Conservation (phyloP, 2,113 vertebrate genomes). For the Mastomys coucha region DNA sequence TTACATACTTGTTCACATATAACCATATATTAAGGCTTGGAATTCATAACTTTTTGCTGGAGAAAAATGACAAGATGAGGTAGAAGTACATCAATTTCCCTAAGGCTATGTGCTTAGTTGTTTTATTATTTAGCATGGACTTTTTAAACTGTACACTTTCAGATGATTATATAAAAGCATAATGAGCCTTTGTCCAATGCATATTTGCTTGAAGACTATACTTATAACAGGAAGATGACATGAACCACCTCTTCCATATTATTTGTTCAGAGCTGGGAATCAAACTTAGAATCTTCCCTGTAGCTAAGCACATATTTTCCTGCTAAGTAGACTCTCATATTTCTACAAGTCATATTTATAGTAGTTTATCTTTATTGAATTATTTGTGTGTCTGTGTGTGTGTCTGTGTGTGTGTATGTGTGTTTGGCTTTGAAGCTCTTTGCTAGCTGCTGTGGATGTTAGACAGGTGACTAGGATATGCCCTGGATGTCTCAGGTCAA, state of each 20-base stretch:
- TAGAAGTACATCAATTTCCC: neutral
- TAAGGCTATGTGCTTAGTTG: neutral
- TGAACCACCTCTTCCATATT: neutral
- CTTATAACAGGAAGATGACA: neutral
- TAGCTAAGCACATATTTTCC: neutral
- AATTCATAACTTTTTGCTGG: constrained; percentile 10
- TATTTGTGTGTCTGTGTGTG: neutral
- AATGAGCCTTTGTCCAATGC: neutral
- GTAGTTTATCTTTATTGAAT: neutral
- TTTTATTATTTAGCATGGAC: neutral
- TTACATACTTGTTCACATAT: neutral
- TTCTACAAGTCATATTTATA: neutral
- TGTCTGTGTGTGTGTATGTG: neutral
- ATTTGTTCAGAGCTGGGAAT: neutral
- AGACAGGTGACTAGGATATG: neutral
- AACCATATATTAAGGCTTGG: neutral
- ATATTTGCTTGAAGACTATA: constrained; percentile 36
- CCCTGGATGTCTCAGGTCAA: neutral
- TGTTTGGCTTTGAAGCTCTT: neutral
- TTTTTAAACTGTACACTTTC: neutral
- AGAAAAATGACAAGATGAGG: neutral
- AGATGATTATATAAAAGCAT: constrained; percentile 2
- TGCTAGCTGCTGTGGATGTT: neutral
- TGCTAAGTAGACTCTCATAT: neutral
- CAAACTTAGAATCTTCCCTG: neutral